A percentile compares a stretch with the other conserved stretches of the same genome.
phyloP scores from a whole-genome alignment of 2,888 invertebrate genomes.

The Germaria angustata region DNA sequence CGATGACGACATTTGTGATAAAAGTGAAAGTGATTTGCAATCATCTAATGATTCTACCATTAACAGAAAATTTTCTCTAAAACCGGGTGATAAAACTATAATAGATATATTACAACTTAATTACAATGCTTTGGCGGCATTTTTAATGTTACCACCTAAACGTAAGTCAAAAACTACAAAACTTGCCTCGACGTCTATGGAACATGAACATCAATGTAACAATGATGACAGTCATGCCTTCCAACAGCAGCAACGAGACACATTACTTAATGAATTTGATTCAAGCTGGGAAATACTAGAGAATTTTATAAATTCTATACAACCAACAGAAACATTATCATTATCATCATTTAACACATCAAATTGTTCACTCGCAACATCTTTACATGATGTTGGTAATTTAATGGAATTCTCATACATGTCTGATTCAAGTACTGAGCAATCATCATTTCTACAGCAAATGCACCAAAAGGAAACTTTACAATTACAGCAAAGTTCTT shows the following conservation, averaged over 20 bases:
- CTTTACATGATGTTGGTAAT: conserved; percentile 1
- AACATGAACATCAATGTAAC: background rate
- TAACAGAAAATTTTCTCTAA: conserved; percentile 63
- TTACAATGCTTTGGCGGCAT: conserved; percentile 76
- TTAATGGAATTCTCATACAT: conserved; percentile 6
- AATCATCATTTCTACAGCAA: conserved; percentile 70
- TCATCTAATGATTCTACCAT: conserved; percentile 32
- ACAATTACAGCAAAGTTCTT: conserved; percentile 10
- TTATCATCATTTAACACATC: too few species aligned
- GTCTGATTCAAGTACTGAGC: background rate
- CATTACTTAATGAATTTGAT: conserved; percentile 64
- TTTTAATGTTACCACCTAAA: conserved; percentile 71
- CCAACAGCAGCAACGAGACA: conserved; percentile 5
- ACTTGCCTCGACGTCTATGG: conserved; percentile 31
- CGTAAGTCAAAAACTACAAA: conserved; percentile 31
- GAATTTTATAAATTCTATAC: conserved; percentile 70
- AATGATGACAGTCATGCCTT: too few species aligned
- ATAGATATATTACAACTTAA: conserved; percentile 75
- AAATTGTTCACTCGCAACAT: too few species aligned
- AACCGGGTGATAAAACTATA: conserved; percentile 75
- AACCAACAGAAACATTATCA: conserved; percentile 52
- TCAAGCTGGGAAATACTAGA: conserved; percentile 74
- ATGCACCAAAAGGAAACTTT: conserved; percentile 67
- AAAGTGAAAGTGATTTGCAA: conserved; percentile 25
- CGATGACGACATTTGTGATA: conserved; percentile 54